phyloP scores from a whole-genome alignment of 2,888 invertebrate species.

The Cynaeus angustus region DNA sequence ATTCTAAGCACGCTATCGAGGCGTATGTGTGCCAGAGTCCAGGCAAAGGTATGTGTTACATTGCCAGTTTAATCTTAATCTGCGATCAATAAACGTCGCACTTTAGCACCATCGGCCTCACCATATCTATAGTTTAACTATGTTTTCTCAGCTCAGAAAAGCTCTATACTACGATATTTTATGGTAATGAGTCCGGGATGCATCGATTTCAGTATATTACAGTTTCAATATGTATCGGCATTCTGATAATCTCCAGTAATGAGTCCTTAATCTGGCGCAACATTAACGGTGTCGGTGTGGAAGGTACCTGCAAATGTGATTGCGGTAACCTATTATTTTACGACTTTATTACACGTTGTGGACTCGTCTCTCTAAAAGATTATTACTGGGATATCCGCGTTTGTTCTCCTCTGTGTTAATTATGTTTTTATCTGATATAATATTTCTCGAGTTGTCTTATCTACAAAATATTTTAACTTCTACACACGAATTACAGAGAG shows the following conservation, averaged over 20 bases:
- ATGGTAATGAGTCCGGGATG: slow-evolving; percentile 42
- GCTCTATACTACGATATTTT: slow-evolving; percentile 40
- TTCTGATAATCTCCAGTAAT: slow-evolving; percentile 58
- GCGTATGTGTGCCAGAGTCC: slow-evolving; percentile 37
- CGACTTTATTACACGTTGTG: slow-evolving; percentile 49
- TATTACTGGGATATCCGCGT: slow-evolving; percentile 46
- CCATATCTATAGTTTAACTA: slow-evolving; percentile 40
- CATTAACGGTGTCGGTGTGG: slow-evolving; percentile 53
- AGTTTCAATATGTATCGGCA: slow-evolving; percentile 44
- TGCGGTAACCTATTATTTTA: slow-evolving; percentile 48
- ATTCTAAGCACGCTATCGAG: slow-evolving; percentile 31
- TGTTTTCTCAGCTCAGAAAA: slow-evolving; percentile 43
- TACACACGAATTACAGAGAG: slow-evolving; percentile 40
- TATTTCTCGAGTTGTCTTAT: slow-evolving; percentile 44
- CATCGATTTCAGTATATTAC: slow-evolving; percentile 40
- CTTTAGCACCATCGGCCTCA: slow-evolving; percentile 44
- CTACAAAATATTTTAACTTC: slow-evolving; percentile 45
- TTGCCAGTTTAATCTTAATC: slow-evolving; percentile 48
- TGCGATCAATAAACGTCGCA: slow-evolving; percentile 49
- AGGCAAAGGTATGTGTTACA: slow-evolving; percentile 43
- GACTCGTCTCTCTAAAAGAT: slow-evolving; percentile 39
- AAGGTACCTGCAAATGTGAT: slow-evolving; percentile 48
- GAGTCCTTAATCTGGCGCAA: slow-evolving; percentile 58
- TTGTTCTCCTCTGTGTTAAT: slow-evolving; percentile 49
- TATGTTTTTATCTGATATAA: slow-evolving; percentile 51